Evolutionary conservation across 2,888 invertebrate genomes (phyloP), one percentile per base, ranked within the genome.

Genomic region (Syrista parreyssii): DNA sequence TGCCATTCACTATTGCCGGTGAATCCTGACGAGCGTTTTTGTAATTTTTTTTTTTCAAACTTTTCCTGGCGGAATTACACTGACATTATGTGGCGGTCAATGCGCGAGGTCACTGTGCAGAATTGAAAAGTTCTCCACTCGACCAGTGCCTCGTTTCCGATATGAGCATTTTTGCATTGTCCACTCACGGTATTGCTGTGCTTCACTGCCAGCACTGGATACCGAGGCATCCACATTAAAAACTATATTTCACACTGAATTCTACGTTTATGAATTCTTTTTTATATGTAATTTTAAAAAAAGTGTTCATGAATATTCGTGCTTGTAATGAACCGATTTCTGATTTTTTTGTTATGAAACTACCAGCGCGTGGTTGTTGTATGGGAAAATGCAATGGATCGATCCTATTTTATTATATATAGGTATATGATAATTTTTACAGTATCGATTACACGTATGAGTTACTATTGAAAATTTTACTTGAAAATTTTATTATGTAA

Each of bases 11-110:
- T 68, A 33, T 73, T 73, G 35, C 15, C 76, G 68, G 71, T 76
- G 74, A 79, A 79, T 76, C 72, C 74, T 78, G 75, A 82, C 78
- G 75, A 23, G 9, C 55, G 55, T 23, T 40, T n/a, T n/a, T n/a
- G n/a, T n/a, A n/a, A n/a, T n/a, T n/a, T 23, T 55, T 55, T 55
- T 0, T 55, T 55, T 55, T 36, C 15, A 36, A 55, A 34, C 6
- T 55, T 23, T 55, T 23, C 9, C 23, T 23, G 23, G 23, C 9
- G 55, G 9, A 23, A 23, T 55, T 55, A 55, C 23, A 23, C 55
- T 23, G 55, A 55, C 55, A 23, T 55, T 75, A 31, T 75, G 23
- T 30, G 34, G 68, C 12, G 68, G 75, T 75, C 75, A 75, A 23
- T n/a, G 40, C 32, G 75, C 23, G n/a, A 55, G 55, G 23, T 23